A percentile compares a stretch with the other conserved stretches of the same genome.
These are phyloP conservation scores for Lobophora halterata DNA, from an alignment of 2,888 invertebrate genomes.

Conservation along the genomic window DNA sequence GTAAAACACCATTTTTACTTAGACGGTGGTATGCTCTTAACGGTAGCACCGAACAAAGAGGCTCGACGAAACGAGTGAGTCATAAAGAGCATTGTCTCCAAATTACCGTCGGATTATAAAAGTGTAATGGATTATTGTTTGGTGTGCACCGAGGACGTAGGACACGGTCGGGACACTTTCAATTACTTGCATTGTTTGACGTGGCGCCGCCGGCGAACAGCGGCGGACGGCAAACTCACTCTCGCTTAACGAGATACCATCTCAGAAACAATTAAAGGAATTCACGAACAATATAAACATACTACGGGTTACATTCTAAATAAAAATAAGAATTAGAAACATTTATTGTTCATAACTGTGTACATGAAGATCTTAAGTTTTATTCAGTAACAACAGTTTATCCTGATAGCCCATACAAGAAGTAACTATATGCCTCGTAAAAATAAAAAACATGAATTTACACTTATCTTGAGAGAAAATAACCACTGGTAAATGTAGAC, in stretches of 20 bases:
- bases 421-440: too few species aligned
- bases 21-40: slow-evolving; percentile 19
- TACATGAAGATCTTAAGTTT: too few species aligned
- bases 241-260: slow-evolving; percentile 23
- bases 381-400: too few species aligned
- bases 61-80: slow-evolving; percentile 41
- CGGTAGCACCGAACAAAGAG: slow-evolving; percentile 32
- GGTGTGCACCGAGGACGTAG: slow-evolving; percentile 42
- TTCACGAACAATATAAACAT: slow-evolving; percentile 2
- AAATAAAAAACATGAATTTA: too few species aligned
- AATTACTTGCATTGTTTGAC: slow-evolving; percentile 64
- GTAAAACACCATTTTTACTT: slow-evolving; percentile 23
- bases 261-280: slow-evolving; percentile 17
- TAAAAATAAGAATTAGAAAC: too few species aligned
- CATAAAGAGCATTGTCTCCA: slow-evolving; percentile 61
- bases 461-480: too few species aligned
- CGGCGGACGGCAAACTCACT: slow-evolving; percentile 21
- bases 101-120: slow-evolving; percentile 63
- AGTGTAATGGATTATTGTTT: slow-evolving; percentile 68
- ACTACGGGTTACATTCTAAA: too few species aligned
- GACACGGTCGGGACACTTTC: slow-evolving; percentile 60
- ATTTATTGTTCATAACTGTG: too few species aligned
- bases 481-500: too few species aligned
- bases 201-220: slow-evolving; percentile 23
- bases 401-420: too few species aligned